These are phyloP conservation scores for Tor tambroides DNA, from an alignment of 2,113 vertebrate genomes.

Conservation along the genomic window DNA sequence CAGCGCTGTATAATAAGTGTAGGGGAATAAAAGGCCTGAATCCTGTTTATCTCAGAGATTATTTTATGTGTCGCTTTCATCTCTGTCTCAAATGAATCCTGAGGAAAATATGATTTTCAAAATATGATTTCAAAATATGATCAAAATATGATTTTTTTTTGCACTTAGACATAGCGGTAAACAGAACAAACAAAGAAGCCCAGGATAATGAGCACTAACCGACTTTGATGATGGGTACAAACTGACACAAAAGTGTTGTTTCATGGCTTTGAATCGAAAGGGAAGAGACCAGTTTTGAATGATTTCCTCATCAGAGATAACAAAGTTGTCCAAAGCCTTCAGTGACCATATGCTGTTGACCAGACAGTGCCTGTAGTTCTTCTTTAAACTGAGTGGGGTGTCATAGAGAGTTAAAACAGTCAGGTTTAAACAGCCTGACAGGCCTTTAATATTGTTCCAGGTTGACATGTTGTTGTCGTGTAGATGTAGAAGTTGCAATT, in stretches of 20 bases:
- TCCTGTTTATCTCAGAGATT: slow-evolving; percentile 73
- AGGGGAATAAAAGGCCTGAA: slow-evolving; percentile 74
- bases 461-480: slow-evolving; percentile 71
- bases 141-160: background rate
- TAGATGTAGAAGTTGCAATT: slow-evolving; percentile 72
- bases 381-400: slow-evolving; percentile 75
- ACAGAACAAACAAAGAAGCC: background rate
- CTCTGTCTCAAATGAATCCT: slow-evolving; percentile 72
- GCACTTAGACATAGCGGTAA: background rate
- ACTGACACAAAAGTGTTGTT: slow-evolving; percentile 60
- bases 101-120: slow-evolving; percentile 44
- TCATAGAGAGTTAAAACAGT: slow-evolving; percentile 70
- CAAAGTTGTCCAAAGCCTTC: slow-evolving; percentile 70
- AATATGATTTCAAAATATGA: too few species aligned
- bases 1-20: slow-evolving; percentile 78
- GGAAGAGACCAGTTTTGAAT: slow-evolving; percentile 70
- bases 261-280: slow-evolving; percentile 64
- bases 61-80: slow-evolving; percentile 62
- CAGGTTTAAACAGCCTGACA: slow-evolving; percentile 71
- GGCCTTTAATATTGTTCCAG: slow-evolving; percentile 61
- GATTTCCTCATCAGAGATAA: slow-evolving; percentile 78
- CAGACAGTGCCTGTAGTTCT: slow-evolving; percentile 69
- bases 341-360: slow-evolving; percentile 73
- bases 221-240: slow-evolving; percentile 54
- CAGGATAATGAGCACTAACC: slow-evolving; percentile 38